Percentiles rank a stretch among this genome's conserved stretches.
Conservation (phyloP, 2,113 vertebrate species). For the Porphyrio hochstetteri region DNA sequence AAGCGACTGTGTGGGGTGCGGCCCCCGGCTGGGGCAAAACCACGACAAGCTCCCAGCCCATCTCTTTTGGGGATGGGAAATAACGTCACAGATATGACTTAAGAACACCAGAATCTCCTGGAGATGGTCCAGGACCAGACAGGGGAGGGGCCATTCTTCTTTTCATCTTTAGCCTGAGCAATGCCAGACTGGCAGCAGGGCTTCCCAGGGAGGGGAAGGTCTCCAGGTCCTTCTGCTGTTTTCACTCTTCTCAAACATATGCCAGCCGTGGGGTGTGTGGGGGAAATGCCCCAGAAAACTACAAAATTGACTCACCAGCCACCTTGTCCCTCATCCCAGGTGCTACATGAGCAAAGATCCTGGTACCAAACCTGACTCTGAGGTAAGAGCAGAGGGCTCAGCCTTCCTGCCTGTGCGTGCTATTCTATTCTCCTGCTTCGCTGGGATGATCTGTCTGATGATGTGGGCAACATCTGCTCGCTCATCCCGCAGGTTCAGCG, state of each 20-base stretch:
- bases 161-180: not conserved
- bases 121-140: not conserved
- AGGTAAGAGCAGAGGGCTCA: not conserved
- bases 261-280: not conserved
- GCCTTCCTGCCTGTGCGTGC: not conserved
- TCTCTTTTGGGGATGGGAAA: not conserved
- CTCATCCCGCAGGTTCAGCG: fast-evolving
- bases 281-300: not conserved
- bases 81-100: not conserved
- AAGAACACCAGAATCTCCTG: not conserved
- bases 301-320: not conserved
- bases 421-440: not conserved
- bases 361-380: not conserved
- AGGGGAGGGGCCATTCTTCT: not conserved
- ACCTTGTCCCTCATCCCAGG: not conserved
- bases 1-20: no score
- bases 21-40: no score
- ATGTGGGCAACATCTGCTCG: not conserved
- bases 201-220: fast-evolving
- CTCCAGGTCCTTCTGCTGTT: not conserved
- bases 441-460: not conserved
- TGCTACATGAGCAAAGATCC: not conserved
- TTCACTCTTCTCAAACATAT: not conserved
- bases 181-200: not conserved
- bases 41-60: not conserved